These are phyloP conservation scores for Limenitis camilla DNA, from an alignment of 2,888 invertebrate species.

Conservation along the genomic window DNA sequence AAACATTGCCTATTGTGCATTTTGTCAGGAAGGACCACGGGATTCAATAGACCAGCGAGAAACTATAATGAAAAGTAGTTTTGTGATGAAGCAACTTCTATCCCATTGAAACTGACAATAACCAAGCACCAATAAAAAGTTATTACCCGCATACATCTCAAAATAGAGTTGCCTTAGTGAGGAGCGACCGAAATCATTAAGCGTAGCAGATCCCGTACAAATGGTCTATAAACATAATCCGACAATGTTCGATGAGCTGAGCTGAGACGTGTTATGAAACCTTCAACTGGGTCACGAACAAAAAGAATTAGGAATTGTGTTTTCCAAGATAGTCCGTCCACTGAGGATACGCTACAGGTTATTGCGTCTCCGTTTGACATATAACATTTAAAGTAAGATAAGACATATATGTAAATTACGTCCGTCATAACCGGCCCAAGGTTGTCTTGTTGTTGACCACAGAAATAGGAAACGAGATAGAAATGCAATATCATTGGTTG, in stretches of 20 bases:
- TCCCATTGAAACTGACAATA: constrained; percentile 26
- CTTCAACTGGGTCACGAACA: constrained; percentile 24
- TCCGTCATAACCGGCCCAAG: constrained; percentile 17
- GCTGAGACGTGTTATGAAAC: constrained; percentile 44
- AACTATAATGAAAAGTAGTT: constrained; percentile 1
- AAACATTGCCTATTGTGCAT: too few relatives aligned
- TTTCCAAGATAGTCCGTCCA: neutral
- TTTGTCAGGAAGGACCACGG: too few relatives aligned
- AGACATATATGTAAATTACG: constrained; percentile 16
- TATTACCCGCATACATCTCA: constrained; percentile 38
- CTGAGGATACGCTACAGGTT: neutral
- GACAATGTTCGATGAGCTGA: constrained; percentile 59
- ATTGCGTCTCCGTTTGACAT: constrained; percentile 1
- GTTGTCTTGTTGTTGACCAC: constrained; percentile 16
- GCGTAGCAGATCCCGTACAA: constrained; percentile 64
- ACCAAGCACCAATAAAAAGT: constrained; percentile 37
- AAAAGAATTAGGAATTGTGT: constrained; percentile 7
- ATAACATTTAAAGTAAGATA: constrained; percentile 3
- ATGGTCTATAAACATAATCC: constrained; percentile 66
- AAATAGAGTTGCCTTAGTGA: constrained; percentile 46
- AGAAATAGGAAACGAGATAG: constrained; percentile 17
- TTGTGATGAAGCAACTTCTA: constrained; percentile 15
- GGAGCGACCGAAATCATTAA: constrained; percentile 57
- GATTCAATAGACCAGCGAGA: neutral
- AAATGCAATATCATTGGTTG: constrained; percentile 10